Conservation (phyloP, 2,888 invertebrate species). For the Cheilosia pagana region DNA sequence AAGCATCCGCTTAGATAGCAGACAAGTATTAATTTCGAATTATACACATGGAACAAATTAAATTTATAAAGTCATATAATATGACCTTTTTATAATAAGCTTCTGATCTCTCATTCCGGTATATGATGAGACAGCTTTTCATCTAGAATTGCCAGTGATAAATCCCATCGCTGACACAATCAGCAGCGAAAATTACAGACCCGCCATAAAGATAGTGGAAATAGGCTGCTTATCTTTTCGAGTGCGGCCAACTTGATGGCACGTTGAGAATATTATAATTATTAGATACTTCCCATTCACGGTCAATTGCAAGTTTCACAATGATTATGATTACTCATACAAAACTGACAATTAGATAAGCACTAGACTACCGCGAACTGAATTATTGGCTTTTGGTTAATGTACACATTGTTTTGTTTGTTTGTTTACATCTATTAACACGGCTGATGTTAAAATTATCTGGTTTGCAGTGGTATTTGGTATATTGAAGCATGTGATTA, state of each 20-base stretch:
- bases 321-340: neutral
- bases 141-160: constrained; percentile 8
- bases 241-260: constrained; percentile 25
- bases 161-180: constrained; percentile 19
- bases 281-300: constrained; percentile 27
- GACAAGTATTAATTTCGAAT: neutral
- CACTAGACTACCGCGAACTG: neutral
- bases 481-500: constrained; percentile 1
- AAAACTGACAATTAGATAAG: neutral
- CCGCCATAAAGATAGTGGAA: neutral
- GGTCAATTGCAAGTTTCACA: constrained; percentile 29
- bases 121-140: constrained; percentile 10
- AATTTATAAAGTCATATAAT: neutral
- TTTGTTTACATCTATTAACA: constrained; percentile 20
- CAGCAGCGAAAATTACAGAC: constrained; percentile 33
- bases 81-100: neutral
- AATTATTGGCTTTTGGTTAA: neutral
- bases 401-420: neutral
- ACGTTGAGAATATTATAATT: constrained; percentile 6
- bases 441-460: constrained; percentile 2
- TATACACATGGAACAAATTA: no score
- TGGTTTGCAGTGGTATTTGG: constrained; percentile 3
- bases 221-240: constrained; percentile 9
- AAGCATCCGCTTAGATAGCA: neutral
- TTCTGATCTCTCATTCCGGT: constrained; percentile 1